Base-by-base conservation (phyloP, 2,113 vertebrate species). In the Haliaeetus leucogaster region DNA sequence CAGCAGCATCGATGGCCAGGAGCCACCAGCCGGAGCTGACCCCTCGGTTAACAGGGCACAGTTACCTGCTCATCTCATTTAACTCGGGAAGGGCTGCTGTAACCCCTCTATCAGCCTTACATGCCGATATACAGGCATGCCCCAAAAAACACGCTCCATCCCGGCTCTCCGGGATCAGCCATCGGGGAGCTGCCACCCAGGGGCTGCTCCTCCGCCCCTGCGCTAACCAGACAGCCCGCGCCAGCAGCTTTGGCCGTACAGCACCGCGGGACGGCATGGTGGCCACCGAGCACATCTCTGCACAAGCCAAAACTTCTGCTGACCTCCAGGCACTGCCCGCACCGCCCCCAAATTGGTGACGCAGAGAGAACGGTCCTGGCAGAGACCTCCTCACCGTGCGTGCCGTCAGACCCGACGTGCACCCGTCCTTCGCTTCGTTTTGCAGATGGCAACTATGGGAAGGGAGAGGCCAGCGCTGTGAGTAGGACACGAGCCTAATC, bases 101-200 rank as follows among this genome's bases (percentile, higher is more conserved):
- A 17, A 11, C 56, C 1, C 15, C 55, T 38, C 27, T 13, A 6
- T 6, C 38, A 30, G 16, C 53, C 36, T 42, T 3, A 6, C 8
- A 15, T 23, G 13, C 32, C 6, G 32, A n/a, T 22, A 58, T 9
- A 22, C 9, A n/a, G 32, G 18, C 14, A 9, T 4, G 21, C 9
- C 38, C 53, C 25, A 11, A 23, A 26, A 42, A n/a, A 11, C 6
- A 1, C 32, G 3, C 40, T 16, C 50, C 8, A 2, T n/a, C 42
- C 45, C 29, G 1, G 45, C 32, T 16, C 20, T n/a, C 59, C 0
- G 42, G n/a, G 50, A 13, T 25, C 59, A 16, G n/a, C 23, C 58
- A 0, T 9, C 6, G 1, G 32, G 27, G 21, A 36, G 25, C 16
- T 56, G 59, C 48, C 4, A 4, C 8, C 1, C 19, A 3, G 21